Base-by-base conservation (phyloP, 2,797 vertebrate species). In the Mycteria americana region DNA sequence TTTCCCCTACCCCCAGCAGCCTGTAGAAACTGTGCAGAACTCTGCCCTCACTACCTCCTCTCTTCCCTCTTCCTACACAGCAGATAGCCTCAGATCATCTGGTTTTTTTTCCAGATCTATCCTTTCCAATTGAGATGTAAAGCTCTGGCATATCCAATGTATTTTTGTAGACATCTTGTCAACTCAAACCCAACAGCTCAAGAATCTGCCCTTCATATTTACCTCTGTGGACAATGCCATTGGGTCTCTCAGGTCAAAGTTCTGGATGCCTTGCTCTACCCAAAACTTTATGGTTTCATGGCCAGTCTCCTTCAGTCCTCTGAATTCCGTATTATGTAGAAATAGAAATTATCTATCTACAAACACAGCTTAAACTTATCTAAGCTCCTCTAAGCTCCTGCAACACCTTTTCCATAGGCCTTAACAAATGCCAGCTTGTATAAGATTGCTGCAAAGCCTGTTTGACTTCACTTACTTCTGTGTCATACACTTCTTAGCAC, bases 121-220 rank as follows among this genome's bases (percentile, higher is more conserved):
- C 33, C 18, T 23, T 74, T 39, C n/a, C 33, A 70, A 9, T 2
- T 21, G 60, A 93, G 45, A 67, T 27, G 11, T 27, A 70, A 83
- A 86, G 14, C 22, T 88, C 69, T 86, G 62, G 18, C 3, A 1
- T 13, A 10, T 15, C 37, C 27, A 35, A 6, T 0, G 0, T 9
- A 15, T 10, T 86, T 72, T 60, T 57, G 43, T 11, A 83, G 56
- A 67, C 33, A 39, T 11, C 28, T 51, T 11, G 6, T 57, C 33
- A 85, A 18, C 43, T 79, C 57, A 83, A 83, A 67, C 25, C 21
- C 31, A 72, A 35, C 28, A 81, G 28, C 23, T 68, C 27, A 84
- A 69, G 30, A 76, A 92, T n/a, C 37, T 28, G 6, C 8, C 54
- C n/a, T 77, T 56, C 48, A 4, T 41, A 45, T n/a, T 80, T 43